phyloP scores from a whole-genome alignment of 92 coral and sea anemone genomes.

The Paragorgia papillata region DNA sequence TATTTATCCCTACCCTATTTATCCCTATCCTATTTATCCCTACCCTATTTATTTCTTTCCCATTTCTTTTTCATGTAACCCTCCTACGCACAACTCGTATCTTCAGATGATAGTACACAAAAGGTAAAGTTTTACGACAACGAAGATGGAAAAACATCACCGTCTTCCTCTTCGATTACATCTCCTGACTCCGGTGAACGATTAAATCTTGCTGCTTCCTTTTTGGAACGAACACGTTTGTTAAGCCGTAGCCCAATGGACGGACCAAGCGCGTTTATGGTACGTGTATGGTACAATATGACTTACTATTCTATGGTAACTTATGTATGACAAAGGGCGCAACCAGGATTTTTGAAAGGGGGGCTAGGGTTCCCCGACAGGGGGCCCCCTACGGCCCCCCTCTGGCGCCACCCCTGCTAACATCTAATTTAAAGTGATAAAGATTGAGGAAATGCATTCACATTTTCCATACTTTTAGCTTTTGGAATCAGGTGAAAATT shows the following conservation, averaged over 20 bases:
- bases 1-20: no score
- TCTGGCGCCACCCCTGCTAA: no score
- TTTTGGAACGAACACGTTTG: constrained; percentile 74
- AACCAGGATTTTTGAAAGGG: not conserved
- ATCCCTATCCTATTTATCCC: no score
- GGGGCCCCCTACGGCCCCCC: no score
- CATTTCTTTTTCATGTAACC: no score
- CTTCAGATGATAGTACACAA: not conserved
- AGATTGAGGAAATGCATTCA: not conserved
- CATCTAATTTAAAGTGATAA: no score
- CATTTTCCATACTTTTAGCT: not conserved
- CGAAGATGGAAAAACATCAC: not conserved
- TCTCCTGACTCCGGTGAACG: constrained; percentile 60
- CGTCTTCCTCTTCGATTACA: constrained; percentile 42
- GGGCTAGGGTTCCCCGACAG: not conserved
- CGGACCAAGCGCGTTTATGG: constrained; percentile 79
- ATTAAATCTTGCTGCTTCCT: constrained; percentile 35
- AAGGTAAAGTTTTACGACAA: not conserved
- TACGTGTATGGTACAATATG: constrained; percentile 30
- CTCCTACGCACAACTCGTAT: no score
- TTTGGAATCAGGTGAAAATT: not conserved
- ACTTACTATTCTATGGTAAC: no score
- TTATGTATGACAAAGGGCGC: no score
- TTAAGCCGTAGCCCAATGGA: constrained; percentile 85
- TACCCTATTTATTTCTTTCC: no score